Percentiles rank a stretch among this genome's conserved stretches.
These are phyloP conservation scores for Holacanthus passer DNA, from an alignment of 2,113 vertebrate genomes.

Conservation along the genomic window DNA sequence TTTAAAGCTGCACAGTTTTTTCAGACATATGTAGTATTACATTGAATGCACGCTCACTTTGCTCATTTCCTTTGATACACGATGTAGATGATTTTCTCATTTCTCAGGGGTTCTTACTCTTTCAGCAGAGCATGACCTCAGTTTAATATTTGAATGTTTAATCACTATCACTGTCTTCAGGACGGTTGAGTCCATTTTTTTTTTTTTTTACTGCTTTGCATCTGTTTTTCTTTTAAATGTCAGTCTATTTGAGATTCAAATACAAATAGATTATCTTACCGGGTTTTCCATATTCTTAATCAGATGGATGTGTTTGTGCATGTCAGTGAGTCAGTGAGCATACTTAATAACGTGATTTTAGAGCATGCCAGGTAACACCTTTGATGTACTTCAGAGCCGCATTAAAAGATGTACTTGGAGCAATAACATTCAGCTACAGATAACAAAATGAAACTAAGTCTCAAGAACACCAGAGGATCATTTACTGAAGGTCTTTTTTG, in stretches of 20 bases:
- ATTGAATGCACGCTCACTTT: not conserved
- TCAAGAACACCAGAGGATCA: not conserved
- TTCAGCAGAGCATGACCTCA: conserved; percentile 17
- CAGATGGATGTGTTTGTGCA: conserved; percentile 28
- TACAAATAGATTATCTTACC: conserved; percentile 43
- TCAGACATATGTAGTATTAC: not conserved
- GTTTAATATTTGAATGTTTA: conserved; percentile 51
- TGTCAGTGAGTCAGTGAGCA: conserved; percentile 18
- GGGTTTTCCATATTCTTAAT: conserved; percentile 41
- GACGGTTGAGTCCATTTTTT: conserved; percentile 33
- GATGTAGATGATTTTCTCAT: conserved; percentile 7
- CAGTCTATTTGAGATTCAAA: conserved; percentile 39
- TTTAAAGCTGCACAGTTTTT: conserved; percentile 10
- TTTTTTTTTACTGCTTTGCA: conserved; percentile 9
- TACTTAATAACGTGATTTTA: conserved; percentile 23
- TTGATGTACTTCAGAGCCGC: conserved; percentile 50
- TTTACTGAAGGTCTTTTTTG: not conserved
- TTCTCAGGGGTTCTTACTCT: conserved; percentile 10
- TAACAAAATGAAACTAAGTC: conserved; percentile 28
- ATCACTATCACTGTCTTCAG: conserved; percentile 40
- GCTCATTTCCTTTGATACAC: conserved; percentile 33
- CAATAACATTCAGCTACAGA: conserved; percentile 30
- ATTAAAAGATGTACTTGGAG: conserved; percentile 50
- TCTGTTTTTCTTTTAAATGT: conserved; percentile 32
- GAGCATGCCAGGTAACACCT: conserved; percentile 31